Evolutionary conservation across 92 coral and sea anemone species (phyloP), one percentile per base, ranked within the genome.

Genomic region (Umimayanthus chanpuru): DNA sequence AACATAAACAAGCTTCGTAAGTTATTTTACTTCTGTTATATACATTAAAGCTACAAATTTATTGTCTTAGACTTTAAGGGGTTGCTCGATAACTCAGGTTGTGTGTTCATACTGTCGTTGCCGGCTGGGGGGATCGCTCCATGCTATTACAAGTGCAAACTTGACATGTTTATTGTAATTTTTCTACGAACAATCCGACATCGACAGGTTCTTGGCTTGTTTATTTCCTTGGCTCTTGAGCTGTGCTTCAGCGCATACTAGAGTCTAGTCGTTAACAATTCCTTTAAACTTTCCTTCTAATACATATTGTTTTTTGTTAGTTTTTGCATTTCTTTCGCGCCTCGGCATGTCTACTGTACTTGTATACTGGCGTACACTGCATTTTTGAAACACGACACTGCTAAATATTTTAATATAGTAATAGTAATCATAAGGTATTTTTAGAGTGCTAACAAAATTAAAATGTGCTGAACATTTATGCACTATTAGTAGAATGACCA

Each of bases 1-100:
- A 92, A 55, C 98, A 95, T 76, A 95, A 95, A 86, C 98, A 95
- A 72, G 96, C 98, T n/a, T 95, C 98, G 98, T 95, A 87, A 95
- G 98, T 95, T 47, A 6, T 55, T 65, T 66, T 83, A 70, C 26
- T 70, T 44, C 65, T 80, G 20, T 9, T 26, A 80, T 32, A 32
- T 32, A 32, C 36, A 2, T 32, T 32, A 32, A 80, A 80, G 71
- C 47, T 29, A 9, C 15, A 30, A 80, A 28, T 44, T 44, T 26
- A 50, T 83, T 70, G 32, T 26, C 28, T 14, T 43, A 43, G 77
- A 55, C 2, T 83, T 70, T 36, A 43, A 1, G 23, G 49, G 44
- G 21, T 18, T 73, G 41, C 18, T 70, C 12, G 75, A 70, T 67
- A 32, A 0, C 2, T 32, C 36, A 2, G 36, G 0, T 32, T 32